Evolutionary conservation across 2,113 vertebrate genomes (phyloP).

Genomic region (Cyphomyrus plagiostoma): DNA sequence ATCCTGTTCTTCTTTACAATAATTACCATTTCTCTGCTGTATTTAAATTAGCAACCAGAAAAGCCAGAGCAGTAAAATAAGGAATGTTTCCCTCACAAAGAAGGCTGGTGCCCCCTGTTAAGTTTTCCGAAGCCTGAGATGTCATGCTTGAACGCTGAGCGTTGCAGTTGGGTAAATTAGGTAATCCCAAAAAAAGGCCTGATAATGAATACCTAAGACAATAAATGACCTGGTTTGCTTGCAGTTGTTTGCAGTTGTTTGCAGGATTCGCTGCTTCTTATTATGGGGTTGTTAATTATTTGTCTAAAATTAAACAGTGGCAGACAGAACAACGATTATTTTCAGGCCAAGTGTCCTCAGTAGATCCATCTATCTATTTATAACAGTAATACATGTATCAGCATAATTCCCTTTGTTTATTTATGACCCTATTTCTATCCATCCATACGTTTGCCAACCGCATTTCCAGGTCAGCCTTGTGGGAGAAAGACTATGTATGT

Average conservation of each 20-base stretch:
- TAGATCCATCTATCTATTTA: not conserved
- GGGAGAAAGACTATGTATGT: not conserved
- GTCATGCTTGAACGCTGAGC: conserved; percentile 36
- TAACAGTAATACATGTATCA: not conserved
- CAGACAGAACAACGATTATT: not conserved
- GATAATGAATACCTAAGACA: conserved; percentile 46
- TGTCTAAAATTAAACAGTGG: not conserved
- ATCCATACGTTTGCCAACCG: not conserved
- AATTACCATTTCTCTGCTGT: not conserved
- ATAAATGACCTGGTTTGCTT: conserved; percentile 17
- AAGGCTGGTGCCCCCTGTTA: conserved; percentile 12
- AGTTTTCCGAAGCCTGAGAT: conserved; percentile 31
- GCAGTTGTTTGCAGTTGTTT: too few relatives aligned
- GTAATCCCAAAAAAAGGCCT: conserved; percentile 46
- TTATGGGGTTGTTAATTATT: not conserved
- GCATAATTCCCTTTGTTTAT: not conserved
- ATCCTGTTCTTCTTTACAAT: not conserved
- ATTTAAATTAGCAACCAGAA: not conserved
- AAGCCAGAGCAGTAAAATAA: conserved; percentile 10
- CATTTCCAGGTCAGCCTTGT: not conserved
- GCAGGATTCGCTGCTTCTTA: conserved; percentile 16
- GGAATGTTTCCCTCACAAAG: not conserved
- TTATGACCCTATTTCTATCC: not conserved
- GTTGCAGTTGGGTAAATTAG: conserved; percentile 53
- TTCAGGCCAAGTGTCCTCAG: not conserved